These are phyloP conservation scores for Rhyzopertha dominica DNA, from an alignment of 1,140 invertebrate genomes.

Conservation along the genomic window DNA sequence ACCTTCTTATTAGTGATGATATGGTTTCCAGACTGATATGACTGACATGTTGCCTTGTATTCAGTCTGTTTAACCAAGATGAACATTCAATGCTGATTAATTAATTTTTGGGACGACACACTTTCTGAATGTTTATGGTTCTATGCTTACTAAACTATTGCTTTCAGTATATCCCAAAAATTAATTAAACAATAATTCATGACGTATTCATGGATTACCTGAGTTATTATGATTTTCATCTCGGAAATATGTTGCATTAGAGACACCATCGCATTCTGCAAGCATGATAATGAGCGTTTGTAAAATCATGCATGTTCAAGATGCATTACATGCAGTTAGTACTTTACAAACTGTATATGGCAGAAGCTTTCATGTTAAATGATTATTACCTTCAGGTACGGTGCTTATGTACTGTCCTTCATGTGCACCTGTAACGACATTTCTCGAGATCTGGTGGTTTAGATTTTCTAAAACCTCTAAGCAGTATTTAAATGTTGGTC, in stretches of 20 bases:
- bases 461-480: slow-evolving; percentile 56
- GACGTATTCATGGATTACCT: slow-evolving; percentile 34
- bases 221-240: slow-evolving; percentile 46
- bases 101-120: too few relatives aligned
- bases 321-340: slow-evolving; percentile 7
- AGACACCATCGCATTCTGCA: slow-evolving; percentile 42
- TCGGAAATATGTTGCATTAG: slow-evolving; percentile 46
- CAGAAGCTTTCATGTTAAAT: neutral
- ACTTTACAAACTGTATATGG: slow-evolving; percentile 4
- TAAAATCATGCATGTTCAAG: slow-evolving; percentile 9
- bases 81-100: slow-evolving; percentile 1
- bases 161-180: neutral
- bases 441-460: slow-evolving; percentile 29
- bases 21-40: neutral
- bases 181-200: slow-evolving; percentile 4
- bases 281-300: slow-evolving; percentile 24
- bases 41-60: neutral
- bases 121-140: slow-evolving; percentile 5
- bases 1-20: too few relatives aligned
- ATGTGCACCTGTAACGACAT: slow-evolving; percentile 35
- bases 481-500: slow-evolving; percentile 75
- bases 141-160: slow-evolving; percentile 1
- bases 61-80: neutral
- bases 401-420: slow-evolving; percentile 42
- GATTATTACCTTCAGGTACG: slow-evolving; percentile 38